A percentile compares a stretch with the other conserved stretches of the same genome.
Conservation (phyloP, 2,113 vertebrate species). For the Caretta caretta region DNA sequence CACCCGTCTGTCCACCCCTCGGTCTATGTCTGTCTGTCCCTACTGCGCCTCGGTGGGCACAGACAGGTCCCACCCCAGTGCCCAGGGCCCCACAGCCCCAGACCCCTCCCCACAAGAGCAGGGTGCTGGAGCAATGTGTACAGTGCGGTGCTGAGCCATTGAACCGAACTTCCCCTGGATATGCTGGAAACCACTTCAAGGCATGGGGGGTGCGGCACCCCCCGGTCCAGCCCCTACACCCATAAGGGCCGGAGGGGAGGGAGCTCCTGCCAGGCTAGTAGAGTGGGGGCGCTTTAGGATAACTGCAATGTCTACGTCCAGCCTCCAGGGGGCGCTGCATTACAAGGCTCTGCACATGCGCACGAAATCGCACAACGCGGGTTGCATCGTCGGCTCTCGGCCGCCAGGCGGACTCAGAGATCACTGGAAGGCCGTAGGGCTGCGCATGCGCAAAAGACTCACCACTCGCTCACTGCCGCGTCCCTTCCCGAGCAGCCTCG, state of each 20-base stretch:
- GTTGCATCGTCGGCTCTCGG: rapidly evolving
- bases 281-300: neutral
- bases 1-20: too few species aligned
- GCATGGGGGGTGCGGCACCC: too few species aligned
- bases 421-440: too few species aligned
- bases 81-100: neutral
- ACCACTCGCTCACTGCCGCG: neutral
- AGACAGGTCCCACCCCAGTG: neutral
- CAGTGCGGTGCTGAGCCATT: too few species aligned
- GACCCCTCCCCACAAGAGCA: too few species aligned
- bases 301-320: neutral
- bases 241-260: too few species aligned
- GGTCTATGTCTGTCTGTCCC: neutral
- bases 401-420: neutral
- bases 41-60: too few species aligned
- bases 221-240: too few species aligned
- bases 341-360: neutral
- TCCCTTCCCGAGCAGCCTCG: neutral
- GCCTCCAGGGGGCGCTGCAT: neutral
- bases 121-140: too few species aligned
- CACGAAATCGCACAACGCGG: neutral
- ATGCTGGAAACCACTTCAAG: too few species aligned
- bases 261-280: too few species aligned
- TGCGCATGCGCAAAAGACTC: neutral
- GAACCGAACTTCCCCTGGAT: too few species aligned